Evolutionary conservation across 2,888 invertebrate species (phyloP), one percentile per base, ranked within the genome.

Genomic region (Cephalotes varians): DNA sequence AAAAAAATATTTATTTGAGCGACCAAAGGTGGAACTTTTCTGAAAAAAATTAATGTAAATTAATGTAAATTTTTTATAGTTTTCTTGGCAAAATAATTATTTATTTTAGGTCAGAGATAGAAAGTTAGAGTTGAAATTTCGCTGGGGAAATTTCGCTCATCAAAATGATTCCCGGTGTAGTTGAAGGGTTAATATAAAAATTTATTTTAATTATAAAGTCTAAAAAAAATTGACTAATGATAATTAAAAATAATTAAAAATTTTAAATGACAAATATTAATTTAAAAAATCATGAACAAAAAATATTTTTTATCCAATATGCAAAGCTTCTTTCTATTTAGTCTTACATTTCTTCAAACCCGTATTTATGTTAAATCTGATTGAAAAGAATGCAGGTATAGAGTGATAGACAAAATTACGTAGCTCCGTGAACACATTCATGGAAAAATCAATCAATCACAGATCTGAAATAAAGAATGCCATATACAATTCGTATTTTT

Each of bases 301-400:
- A 62, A 37, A 37, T 37, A n/a, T 37, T 40, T 62, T 34, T 21
- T n/a, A 18, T 47, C 44, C 34, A 2, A 15, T 15, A 0, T 34
- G 9, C 4, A 10, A 37, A 25, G 1, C 1, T 64, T 15, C 25
- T 64, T 64, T 21, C 51, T 31, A 31, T 15, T 51, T 34, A 18
- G 9, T 69, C 15, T 49, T 31, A 49, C 10, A 31, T 67, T 47
- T 67, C 7, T 51, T 51, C 21, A 69, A 69, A 69, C n/a, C 31
- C 4, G 21, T 10, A 40, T 25, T 37, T 37, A 60, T 62, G 10
- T 6, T 12, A 21, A 15, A 37, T 25, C 3, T 25, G 15, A 5
- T 69, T 69, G 9, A 51, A 9, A 51, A 37, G 51, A 21, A 40
- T 1, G 21, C 37, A 64, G 31, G 3, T 12, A 12, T 31, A 1